Conservation (phyloP, 2,113 vertebrate genomes). For the Thamnophis sirtalis region DNA sequence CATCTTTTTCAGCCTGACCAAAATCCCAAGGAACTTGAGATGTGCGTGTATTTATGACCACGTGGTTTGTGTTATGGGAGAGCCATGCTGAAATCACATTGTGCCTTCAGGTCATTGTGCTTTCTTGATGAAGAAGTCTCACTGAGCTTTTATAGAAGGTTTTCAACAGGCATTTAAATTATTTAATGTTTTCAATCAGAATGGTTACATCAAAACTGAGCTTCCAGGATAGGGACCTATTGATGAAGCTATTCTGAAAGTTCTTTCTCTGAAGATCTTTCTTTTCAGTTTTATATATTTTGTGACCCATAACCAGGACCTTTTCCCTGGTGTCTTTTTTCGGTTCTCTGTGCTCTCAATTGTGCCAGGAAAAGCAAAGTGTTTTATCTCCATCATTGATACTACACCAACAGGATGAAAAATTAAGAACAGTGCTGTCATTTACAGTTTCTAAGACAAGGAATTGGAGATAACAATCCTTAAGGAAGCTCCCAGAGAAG, state of each 20-base stretch:
- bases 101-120: neutral
- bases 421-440: fast-evolving
- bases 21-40: neutral
- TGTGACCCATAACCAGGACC: neutral
- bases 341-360: neutral
- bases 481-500: neutral
- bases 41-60: neutral
- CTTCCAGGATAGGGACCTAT: neutral
- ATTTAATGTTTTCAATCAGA: neutral
- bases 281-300: neutral
- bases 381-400: neutral
- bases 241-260: neutral
- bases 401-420: neutral
- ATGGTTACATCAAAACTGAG: neutral
- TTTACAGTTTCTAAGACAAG: fast-evolving
- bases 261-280: neutral
- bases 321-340: neutral
- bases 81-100: neutral
- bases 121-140: neutral
- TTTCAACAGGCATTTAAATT: neutral
- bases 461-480: neutral
- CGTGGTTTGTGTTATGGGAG: neutral
- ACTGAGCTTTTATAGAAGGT: neutral
- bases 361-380: neutral
- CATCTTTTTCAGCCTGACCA: neutral